Conservation (phyloP, 2,113 vertebrate genomes). For the Peromyscus californicus region DNA sequence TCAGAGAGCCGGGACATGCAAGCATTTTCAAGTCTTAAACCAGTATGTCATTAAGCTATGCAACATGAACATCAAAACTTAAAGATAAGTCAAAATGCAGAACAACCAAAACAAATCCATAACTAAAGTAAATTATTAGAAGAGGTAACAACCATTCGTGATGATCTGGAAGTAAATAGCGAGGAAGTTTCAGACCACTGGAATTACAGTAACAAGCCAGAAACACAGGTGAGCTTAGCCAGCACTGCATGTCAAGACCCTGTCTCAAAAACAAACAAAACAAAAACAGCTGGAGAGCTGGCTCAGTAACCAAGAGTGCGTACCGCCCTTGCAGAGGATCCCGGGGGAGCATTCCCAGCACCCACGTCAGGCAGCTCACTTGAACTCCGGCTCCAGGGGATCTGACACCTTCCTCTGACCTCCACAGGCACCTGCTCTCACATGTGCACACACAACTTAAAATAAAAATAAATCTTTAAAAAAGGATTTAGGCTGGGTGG, state of each 20-base stretch:
- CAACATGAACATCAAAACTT: neutral
- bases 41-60: neutral
- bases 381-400: neutral
- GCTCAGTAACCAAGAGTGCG: neutral
- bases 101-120: neutral
- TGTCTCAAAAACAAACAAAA: neutral
- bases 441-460: neutral
- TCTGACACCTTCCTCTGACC: neutral
- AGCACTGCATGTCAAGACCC: neutral
- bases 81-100: neutral
- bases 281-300: neutral
- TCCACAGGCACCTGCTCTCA: neutral
- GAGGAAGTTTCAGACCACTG: neutral
- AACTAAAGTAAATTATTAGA: conserved; percentile 10
- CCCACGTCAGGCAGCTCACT: neutral
- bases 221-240: neutral
- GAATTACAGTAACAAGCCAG: neutral
- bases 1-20: neutral
- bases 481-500: neutral
- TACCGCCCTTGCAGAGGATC: no score
- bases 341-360: neutral
- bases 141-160: neutral
- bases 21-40: neutral
- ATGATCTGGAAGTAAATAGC: neutral
- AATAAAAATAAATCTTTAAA: neutral